These are phyloP conservation scores for Diadumene lineata DNA, from an alignment of 92 coral and sea anemone genomes.

Conservation along the genomic window DNA sequence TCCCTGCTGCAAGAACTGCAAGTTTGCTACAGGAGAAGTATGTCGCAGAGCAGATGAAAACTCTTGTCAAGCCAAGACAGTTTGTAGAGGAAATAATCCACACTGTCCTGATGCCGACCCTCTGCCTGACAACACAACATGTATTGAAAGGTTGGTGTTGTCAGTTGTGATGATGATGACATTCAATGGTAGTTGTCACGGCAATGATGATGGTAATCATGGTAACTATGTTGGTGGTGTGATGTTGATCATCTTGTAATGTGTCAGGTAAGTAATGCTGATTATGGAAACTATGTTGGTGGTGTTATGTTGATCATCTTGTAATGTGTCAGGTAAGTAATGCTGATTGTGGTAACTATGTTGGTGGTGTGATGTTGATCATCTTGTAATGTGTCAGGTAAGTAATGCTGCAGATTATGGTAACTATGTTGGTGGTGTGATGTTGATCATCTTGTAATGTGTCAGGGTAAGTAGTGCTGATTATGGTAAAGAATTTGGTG, in stretches of 20 bases:
- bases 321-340: not conserved
- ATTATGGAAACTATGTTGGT: not conserved
- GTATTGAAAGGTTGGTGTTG: conserved; percentile 70
- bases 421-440: not conserved
- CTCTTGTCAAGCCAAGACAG: conserved; percentile 60
- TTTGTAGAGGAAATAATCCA: conserved; percentile 38
- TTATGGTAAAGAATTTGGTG: not conserved
- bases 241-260: not conserved
- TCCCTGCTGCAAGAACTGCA: conserved; percentile 79
- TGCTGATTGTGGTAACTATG: not conserved
- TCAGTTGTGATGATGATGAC: not conserved
- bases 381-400: not conserved
- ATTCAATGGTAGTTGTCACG: not conserved
- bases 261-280: not conserved
- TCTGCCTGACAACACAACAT: conserved; percentile 67
- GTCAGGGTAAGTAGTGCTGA: not conserved
- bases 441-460: not conserved
- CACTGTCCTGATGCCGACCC: conserved; percentile 55
- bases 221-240: not conserved
- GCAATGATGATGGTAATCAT: not conserved
- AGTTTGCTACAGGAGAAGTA: conserved; percentile 21
- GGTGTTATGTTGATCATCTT: not conserved
- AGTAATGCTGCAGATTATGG: not conserved
- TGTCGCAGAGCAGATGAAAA: conserved; percentile 70
- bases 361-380: not conserved